Evolutionary conservation across 2,797 vertebrate genomes (phyloP).

Genomic region (Hydrolagus colliei): DNA sequence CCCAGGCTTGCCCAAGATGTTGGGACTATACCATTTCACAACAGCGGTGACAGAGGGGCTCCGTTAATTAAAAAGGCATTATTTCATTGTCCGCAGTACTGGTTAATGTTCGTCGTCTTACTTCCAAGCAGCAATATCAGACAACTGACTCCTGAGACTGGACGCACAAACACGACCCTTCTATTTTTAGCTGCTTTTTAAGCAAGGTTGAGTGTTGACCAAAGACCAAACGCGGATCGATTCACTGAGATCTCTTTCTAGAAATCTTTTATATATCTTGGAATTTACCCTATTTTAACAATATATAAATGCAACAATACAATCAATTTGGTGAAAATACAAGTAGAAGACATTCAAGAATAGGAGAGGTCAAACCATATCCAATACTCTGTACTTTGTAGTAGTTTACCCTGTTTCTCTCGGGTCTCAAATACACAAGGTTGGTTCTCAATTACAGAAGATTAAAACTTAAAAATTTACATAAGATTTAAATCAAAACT

Average conservation of each 20-base stretch:
- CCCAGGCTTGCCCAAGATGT: slow-evolving; percentile 73
- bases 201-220: no score
- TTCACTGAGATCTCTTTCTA: no score
- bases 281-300: slow-evolving; percentile 7
- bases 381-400: neutral
- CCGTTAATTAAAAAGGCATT: slow-evolving; percentile 29
- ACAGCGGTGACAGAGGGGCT: slow-evolving; percentile 39
- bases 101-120: slow-evolving; percentile 6
- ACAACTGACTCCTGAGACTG: neutral
- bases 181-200: no score
- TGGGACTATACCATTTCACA: slow-evolving; percentile 64
- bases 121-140: neutral
- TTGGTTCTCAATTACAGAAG: no score
- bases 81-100: neutral
- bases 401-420: neutral
- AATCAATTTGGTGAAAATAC: neutral
- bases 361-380: neutral
- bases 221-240: no score
- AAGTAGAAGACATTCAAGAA: neutral
- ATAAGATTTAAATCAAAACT: no score
- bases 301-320: neutral
- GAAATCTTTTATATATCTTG: neutral
- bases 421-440: no score
- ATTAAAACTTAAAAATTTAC: no score
- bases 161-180: no score